Conservation (phyloP, 2,888 invertebrate species). For the Agrotis segetum region DNA sequence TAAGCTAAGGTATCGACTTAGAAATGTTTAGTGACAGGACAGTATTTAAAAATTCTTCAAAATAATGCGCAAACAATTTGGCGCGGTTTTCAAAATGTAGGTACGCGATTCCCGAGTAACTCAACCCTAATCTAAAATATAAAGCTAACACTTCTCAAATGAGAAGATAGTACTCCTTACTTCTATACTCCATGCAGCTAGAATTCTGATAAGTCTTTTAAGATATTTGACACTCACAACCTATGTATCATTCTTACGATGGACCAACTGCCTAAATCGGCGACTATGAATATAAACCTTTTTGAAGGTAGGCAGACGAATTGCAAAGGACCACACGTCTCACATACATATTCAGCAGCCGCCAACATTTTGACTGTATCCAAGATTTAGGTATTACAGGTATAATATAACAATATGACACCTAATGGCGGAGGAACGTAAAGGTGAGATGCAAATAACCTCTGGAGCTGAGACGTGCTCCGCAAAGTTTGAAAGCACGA, state of each 20-base stretch:
- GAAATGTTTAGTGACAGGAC: too few species aligned
- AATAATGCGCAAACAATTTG: too few species aligned
- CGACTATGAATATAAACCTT: constrained; percentile 10
- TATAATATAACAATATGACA: constrained; percentile 81
- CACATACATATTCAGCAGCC: constrained; percentile 46
- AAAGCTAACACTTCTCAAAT: too few species aligned
- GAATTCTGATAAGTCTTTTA: background rate
- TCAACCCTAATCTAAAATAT: too few species aligned
- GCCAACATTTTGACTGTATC: constrained; percentile 55
- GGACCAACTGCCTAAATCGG: background rate
- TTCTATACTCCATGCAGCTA: too few species aligned
- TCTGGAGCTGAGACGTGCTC: constrained; percentile 81
- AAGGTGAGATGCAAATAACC: constrained; percentile 86
- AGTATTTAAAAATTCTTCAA: too few species aligned
- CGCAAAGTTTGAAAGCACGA: constrained; percentile 79
- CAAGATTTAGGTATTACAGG: constrained; percentile 62
- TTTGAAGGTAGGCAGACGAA: constrained; percentile 1
- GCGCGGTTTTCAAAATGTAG: too few species aligned
- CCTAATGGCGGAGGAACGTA: constrained; percentile 79
- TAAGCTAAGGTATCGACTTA: too few species aligned
- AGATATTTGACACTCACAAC: background rate
- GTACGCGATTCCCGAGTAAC: too few species aligned
- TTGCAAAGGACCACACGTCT: constrained; percentile 18
- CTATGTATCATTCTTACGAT: constrained; percentile 16
- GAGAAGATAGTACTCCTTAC: too few species aligned